Conservation (phyloP, 2,888 invertebrate genomes). For the Drosophila longiperda region DNA sequence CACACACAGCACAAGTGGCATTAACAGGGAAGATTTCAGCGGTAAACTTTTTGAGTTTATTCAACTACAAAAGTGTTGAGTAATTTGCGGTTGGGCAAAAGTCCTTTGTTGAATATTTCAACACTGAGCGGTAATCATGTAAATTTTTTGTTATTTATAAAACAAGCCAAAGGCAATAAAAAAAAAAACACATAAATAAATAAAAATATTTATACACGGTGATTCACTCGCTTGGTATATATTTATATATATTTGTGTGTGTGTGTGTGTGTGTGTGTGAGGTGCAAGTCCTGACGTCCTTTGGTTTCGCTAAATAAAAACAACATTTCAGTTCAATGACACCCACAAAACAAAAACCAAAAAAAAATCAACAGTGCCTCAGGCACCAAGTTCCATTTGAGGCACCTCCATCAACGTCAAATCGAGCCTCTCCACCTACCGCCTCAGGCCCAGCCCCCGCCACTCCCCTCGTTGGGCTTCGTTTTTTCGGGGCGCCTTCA, state of each 20-base stretch:
- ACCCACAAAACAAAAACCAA: conserved; percentile 52
- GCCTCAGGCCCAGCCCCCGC: not conserved
- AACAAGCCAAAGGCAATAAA: conserved; percentile 52
- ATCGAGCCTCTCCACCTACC: conserved; percentile 14
- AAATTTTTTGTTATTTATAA: conserved; percentile 36
- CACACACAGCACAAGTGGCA: not conserved
- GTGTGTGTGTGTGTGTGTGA: conserved; percentile 1
- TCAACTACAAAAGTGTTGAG: conserved; percentile 60
- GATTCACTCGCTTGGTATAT: not conserved
- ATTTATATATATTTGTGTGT: conserved; percentile 1
- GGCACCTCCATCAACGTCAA: conserved; percentile 73
- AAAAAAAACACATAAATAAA: conserved; percentile 75
- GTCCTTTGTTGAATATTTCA: conserved; percentile 48
- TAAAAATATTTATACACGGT: conserved; percentile 57
- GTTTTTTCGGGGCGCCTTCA: conserved; percentile 32
- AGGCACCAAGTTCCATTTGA: conserved; percentile 46
- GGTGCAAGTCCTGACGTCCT: conserved; percentile 20
- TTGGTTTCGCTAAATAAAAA: conserved; percentile 49
- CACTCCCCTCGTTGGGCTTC: too few relatives aligned
- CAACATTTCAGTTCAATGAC: conserved; percentile 76
- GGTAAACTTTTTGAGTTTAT: conserved; percentile 47
- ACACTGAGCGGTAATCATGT: conserved; percentile 53
- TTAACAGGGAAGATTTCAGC: conserved; percentile 18
- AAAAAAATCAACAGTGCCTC: conserved; percentile 43
- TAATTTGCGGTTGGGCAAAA: conserved; percentile 53